Base-by-base conservation (phyloP, 2,113 vertebrate genomes). In the Thermophis baileyi region DNA sequence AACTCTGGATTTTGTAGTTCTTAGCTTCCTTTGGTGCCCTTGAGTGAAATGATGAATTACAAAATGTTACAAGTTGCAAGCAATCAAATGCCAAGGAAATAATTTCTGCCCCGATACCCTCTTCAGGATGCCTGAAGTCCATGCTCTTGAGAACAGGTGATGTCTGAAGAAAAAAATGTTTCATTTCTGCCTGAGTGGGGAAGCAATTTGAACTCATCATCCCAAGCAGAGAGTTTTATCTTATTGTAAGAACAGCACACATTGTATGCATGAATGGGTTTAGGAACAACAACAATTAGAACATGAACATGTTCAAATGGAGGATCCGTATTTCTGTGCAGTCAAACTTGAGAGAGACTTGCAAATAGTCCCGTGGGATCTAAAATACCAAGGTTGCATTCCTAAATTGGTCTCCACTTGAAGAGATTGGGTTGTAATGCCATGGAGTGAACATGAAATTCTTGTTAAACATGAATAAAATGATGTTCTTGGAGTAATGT, bases 211-310 rank as follows among this genome's bases (percentile, higher is more conserved):
- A 94, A 92, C 95, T 54, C 86, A 92, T 47, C 87, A 25, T n/a
- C 51, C 25, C 22, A 88, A 92, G 88, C 93, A 95, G 85, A 95
- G 92, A 91, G 93, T 93, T 95, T 57, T 49, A 47, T 94, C 90
- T 95, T 91, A 85, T 69, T 50, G 20, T 10, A 92, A 69, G 47
- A 86, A 54, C 50, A 49, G 54, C 85, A 81, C 51, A 91, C 81
- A 91, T 93, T 91, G 89, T 51, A 87, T n/a, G 88, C 92, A 90
- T 44, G 93, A 92, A 89, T 89, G 35, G 87, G 87, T 27, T 47
- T 50, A 0, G 0, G 81, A 96, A 95, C 90, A 97, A 95, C 92
- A 95, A 94, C 88, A 94, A 91, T 94, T 91, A 96, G 91, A 94
- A 89, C 1, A 22, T 93, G 92, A 94, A 93, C 94, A 53, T 63